phyloP scores from a whole-genome alignment of 2,888 invertebrate genomes.

The Andrena fulva region DNA sequence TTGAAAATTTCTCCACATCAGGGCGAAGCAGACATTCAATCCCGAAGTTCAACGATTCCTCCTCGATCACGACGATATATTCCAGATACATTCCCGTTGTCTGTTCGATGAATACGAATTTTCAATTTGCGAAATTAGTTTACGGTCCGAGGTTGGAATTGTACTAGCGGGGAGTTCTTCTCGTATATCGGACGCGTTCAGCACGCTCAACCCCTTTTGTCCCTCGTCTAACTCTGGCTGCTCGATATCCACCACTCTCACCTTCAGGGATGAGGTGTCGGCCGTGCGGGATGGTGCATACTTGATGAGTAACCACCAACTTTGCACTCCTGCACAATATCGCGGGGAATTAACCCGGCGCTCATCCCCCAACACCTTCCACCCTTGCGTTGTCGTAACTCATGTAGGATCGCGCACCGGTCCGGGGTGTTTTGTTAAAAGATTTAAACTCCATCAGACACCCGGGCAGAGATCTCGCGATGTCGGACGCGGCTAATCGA shows the following conservation, averaged over 20 bases:
- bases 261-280: constrained; percentile 53
- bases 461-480: constrained; percentile 13
- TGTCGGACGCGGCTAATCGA: constrained; percentile 27
- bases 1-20: constrained; percentile 7
- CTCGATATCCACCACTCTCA: constrained; percentile 12
- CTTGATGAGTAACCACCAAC: constrained; percentile 68
- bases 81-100: neutral
- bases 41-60: constrained; percentile 8
- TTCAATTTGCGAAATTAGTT: constrained; percentile 11
- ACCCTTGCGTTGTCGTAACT: constrained; percentile 1
- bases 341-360: constrained; percentile 60
- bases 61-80: constrained; percentile 18
- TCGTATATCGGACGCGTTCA: constrained; percentile 20
- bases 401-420: constrained; percentile 6
- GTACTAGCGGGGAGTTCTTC: constrained; percentile 20
- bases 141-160: constrained; percentile 4
- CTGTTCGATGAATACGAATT: constrained; percentile 12
- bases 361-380: neutral
- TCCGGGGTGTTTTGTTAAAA: constrained; percentile 55
- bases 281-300: constrained; percentile 58
- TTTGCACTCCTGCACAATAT: constrained; percentile 66
- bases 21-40: neutral
- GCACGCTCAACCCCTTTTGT: constrained; percentile 15
- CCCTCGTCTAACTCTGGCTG: constrained; percentile 1
- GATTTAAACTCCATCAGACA: constrained; percentile 66